Percentiles rank a stretch among this genome's conserved stretches.
These are phyloP conservation scores for Nymphalis c-album DNA, from an alignment of 2,888 invertebrate species.

Conservation along the genomic window DNA sequence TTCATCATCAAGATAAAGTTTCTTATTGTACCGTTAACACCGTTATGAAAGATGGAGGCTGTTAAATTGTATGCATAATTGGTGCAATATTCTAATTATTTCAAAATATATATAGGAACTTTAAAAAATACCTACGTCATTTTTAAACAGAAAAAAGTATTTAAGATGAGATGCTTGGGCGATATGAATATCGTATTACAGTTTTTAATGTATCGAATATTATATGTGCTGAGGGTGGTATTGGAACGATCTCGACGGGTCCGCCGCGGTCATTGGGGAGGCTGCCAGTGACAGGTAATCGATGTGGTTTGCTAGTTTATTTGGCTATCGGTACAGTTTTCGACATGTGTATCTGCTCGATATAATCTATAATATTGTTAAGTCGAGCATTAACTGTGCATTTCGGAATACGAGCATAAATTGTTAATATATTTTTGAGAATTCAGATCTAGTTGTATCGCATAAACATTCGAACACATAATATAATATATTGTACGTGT, in stretches of 20 bases:
- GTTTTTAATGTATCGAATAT: slow-evolving; percentile 25
- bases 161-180: not conserved
- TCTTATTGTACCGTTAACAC: slow-evolving; percentile 57
- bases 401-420: slow-evolving; percentile 1
- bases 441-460: too few species aligned
- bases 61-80: slow-evolving; percentile 17
- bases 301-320: slow-evolving; percentile 79
- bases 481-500: too few species aligned
- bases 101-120: not conserved
- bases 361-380: slow-evolving; percentile 71
- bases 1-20: slow-evolving; percentile 64
- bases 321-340: slow-evolving; percentile 76
- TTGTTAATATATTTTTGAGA: too few species aligned
- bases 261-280: slow-evolving; percentile 66
- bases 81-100: not conserved
- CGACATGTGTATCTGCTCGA: slow-evolving; percentile 73
- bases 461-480: too few species aligned
- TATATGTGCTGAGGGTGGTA: slow-evolving; percentile 28
- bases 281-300: slow-evolving; percentile 79
- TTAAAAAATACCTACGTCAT: not conserved
- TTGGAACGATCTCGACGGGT: slow-evolving; percentile 49
- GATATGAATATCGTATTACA: slow-evolving; percentile 18
- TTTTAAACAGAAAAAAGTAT: too few species aligned
- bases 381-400: slow-evolving; percentile 55
- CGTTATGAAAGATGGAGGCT: slow-evolving; percentile 43